Base-by-base conservation (phyloP, 2,113 vertebrate genomes). In the Rousettus leschenaultii region DNA sequence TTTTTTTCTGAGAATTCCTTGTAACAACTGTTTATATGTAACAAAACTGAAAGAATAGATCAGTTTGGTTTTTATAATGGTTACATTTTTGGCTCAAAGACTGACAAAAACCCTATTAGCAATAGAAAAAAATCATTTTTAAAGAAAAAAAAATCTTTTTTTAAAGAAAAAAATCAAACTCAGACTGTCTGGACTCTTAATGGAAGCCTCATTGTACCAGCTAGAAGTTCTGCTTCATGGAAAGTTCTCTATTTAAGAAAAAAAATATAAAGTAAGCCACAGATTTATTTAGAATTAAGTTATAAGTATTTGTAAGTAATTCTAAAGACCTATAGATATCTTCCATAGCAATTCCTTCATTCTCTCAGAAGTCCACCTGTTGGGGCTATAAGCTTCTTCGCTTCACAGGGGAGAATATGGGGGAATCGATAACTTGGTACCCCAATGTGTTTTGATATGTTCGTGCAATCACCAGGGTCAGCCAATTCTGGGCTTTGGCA, bases 121-220 rank as follows among this genome's bases (percentile, higher is more conserved):
- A 26, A 38, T 43, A 45, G n/a, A 10, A 89, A 65, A 73, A 86
- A 73, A 38, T 53, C 7, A 48, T 59, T 89, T 82, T 71, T 77
- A n/a, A 86, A 88, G 18, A 82, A 94, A 83, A 83, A 95, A 33
- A 26, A 65, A 84, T 57, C 85, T 75, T 59, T 59, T 89, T 82
- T 71, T 71, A n/a, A 86, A 88, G 21, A 77, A 94, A 83, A 95
- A 33, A 26, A 65, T 87, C 70, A 85, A 90, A 77, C 35, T 43
- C 33, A 90, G 65, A 65, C 22, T 70, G 3, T 48, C 33, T 95
- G 30, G 26, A 55, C 40, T 73, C 40, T 86, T 35, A 59, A 33
- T 48, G 21, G 24, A 79, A 97, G 18, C 22, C 22, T 89, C 0
- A 35, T 0, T 53, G 8, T 26, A 35, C 6, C 73, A 73, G 14